Percentiles rank a stretch among this genome's conserved stretches.
These are phyloP conservation scores for Meliscaeva auricollis DNA, from an alignment of 2,888 invertebrate genomes.

Conservation along the genomic window DNA sequence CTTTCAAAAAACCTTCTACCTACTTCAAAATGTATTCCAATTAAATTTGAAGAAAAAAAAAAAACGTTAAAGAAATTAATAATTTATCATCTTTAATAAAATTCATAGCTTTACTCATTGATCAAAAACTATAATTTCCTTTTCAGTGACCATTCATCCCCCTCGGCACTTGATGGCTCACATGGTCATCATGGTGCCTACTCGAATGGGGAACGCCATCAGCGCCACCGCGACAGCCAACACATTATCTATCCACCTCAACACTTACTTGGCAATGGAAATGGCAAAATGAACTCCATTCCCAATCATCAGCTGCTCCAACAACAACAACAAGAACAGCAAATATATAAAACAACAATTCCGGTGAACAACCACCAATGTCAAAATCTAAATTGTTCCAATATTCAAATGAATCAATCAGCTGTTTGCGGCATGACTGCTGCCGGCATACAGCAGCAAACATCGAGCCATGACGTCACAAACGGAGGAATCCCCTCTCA, in stretches of 20 bases:
- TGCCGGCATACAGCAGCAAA: slow-evolving; percentile 27
- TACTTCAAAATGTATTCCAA: not conserved
- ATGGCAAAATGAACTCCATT: slow-evolving; percentile 56
- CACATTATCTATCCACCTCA: slow-evolving; percentile 55
- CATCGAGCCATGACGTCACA: slow-evolving; percentile 58
- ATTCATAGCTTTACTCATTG: slow-evolving; percentile 13
- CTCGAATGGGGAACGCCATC: slow-evolving; percentile 78
- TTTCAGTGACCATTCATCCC: slow-evolving; percentile 81
- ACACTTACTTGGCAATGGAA: slow-evolving; percentile 43
- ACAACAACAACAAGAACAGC: slow-evolving; percentile 62
- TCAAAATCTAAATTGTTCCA: slow-evolving; percentile 65
- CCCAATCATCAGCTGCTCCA: slow-evolving; percentile 70
- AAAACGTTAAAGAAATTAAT: slow-evolving; percentile 6
- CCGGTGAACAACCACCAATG: slow-evolving; percentile 80
- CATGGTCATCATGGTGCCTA: slow-evolving; percentile 77
- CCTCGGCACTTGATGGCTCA: slow-evolving; percentile 81
- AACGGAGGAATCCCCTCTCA: slow-evolving; percentile 66
- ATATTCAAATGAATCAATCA: slow-evolving; percentile 61
- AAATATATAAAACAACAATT: slow-evolving; percentile 82
- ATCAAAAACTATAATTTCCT: not conserved
- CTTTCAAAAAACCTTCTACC: slow-evolving; percentile 35
- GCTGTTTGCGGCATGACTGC: slow-evolving; percentile 37
- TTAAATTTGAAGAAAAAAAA: slow-evolving; percentile 1
- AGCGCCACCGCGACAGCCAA: slow-evolving; percentile 77
- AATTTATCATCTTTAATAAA: slow-evolving; percentile 16